phyloP scores from a whole-genome alignment of 2,888 invertebrate species.

The Amphipyra berbera region DNA sequence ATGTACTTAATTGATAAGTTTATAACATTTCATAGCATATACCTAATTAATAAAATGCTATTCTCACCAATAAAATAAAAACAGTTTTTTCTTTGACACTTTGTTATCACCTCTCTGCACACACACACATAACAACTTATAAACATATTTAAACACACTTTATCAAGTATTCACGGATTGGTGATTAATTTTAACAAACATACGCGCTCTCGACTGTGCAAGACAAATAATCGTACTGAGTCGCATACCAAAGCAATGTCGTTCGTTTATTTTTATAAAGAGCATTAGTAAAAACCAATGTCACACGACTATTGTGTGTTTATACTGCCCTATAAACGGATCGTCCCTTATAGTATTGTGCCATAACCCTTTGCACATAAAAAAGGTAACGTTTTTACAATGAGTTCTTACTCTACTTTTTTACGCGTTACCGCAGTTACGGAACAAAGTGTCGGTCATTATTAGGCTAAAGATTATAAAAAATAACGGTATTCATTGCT shows the following conservation, averaged over 20 bases:
- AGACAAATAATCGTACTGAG: conserved; percentile 82
- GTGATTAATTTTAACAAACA: conserved; percentile 52
- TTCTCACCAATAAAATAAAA: conserved; percentile 35
- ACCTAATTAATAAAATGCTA: conserved; percentile 22
- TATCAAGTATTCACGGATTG: conserved; percentile 39
- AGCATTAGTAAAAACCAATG: conserved; percentile 80
- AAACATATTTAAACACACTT: conserved; percentile 15
- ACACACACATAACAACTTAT: conserved; percentile 2
- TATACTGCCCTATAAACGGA: conserved; percentile 83
- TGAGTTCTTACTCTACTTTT: conserved; percentile 84
- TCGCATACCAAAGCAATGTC: conserved; percentile 69
- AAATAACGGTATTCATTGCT: conserved; percentile 60
- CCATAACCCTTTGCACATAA: conserved; percentile 78
- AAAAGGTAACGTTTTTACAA: conserved; percentile 72
- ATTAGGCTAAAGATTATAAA: conserved; percentile 63
- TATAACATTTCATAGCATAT: conserved; percentile 6
- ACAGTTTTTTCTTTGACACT: conserved; percentile 27
- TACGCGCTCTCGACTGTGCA: conserved; percentile 72
- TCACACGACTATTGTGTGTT: conserved; percentile 79
- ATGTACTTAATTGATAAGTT: conserved; percentile 23
- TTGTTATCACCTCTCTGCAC: conserved; percentile 29
- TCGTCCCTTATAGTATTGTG: conserved; percentile 73
- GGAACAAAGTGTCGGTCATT: conserved; percentile 79
- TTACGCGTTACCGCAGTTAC: conserved; percentile 82
- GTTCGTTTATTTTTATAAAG: conserved; percentile 78